Base-by-base conservation (phyloP, 2,797 vertebrate species). In the Parambassis ranga region DNA sequence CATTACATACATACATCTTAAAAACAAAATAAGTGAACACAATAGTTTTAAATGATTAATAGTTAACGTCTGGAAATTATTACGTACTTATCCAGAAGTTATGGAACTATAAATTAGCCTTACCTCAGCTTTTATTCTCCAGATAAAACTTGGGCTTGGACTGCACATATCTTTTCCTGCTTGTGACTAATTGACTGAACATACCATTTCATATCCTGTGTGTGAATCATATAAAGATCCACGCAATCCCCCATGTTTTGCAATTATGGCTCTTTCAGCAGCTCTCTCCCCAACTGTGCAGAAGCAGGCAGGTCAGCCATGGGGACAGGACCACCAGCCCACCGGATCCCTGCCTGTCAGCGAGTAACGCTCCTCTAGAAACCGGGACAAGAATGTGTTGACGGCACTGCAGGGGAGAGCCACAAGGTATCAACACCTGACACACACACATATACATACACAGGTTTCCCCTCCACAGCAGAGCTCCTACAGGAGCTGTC, bases 281-380 rank as follows among this genome's bases (percentile, higher is more conserved):
- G 41, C 58, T 26, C 63, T 10, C n/a, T 24, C 26, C 22, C 15
- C 3, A 8, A 14, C 30, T 4, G 10, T 26, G 31, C 37, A 62
- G 59, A 50, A 15, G 20, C 58, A 44, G 30, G 56, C 28, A 38
- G 43, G 28, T 59, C 9, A 8, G 14, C 48, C 33, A 52, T 1
- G 2, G 72, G 66, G 75, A 80, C 43, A 18, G 22, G 81, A 81
- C 75, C 79, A 77, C 63, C 58, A 4, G 70, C 53, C 61, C 35
- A 49, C 51, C 58, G 55, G 58, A 82, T 76, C 72, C 27, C 44
- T 16, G 37, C 41, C 81, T 81, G 79, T 85, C 77, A 82, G 38
- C 72, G 51, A 47, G 49, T 61, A 26, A 28, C 60, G 13, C 41
- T 75, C 58, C 32, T 55, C 46, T 7, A 71, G 46, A 59, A 77